phyloP scores from a whole-genome alignment of 2,888 invertebrate genomes.

The Ichneumoninae sp. region DNA sequence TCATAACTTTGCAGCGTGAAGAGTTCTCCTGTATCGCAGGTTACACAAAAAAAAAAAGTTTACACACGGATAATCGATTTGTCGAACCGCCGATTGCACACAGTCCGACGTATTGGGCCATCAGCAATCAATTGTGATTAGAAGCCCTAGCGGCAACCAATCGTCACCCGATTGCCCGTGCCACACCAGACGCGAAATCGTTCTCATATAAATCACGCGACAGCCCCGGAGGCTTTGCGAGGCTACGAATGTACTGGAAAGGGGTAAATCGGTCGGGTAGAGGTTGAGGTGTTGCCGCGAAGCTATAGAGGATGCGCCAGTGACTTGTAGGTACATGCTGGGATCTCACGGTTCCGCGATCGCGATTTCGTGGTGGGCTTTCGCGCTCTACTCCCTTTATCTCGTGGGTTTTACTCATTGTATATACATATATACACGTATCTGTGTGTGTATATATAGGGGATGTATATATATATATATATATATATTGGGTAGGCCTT shows the following conservation, averaged over 20 bases:
- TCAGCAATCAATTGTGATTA: slow-evolving; percentile 79
- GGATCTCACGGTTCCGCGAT: slow-evolving; percentile 51
- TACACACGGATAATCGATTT: not conserved
- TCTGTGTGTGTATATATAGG: not conserved
- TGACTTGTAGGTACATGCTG: slow-evolving; percentile 64
- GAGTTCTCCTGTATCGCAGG: not conserved
- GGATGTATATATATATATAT: not conserved
- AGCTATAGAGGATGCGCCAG: slow-evolving; percentile 47
- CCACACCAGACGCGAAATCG: slow-evolving; percentile 78
- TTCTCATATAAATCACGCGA: slow-evolving; percentile 81
- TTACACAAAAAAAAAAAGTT: not conserved
- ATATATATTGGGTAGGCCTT: slow-evolving; percentile 9
- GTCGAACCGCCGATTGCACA: slow-evolving; percentile 28
- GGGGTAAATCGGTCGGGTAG: slow-evolving; percentile 38
- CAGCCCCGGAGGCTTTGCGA: slow-evolving; percentile 69
- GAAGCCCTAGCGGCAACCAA: slow-evolving; percentile 71
- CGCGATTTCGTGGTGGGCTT: slow-evolving; percentile 57
- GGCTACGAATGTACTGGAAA: slow-evolving; percentile 63
- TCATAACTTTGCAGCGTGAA: not conserved
- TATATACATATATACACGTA: slow-evolving; percentile 20
- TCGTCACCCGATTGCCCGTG: slow-evolving; percentile 80
- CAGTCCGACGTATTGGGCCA: slow-evolving; percentile 43
- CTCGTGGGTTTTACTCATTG: slow-evolving; percentile 32
- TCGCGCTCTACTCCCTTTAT: slow-evolving; percentile 51
- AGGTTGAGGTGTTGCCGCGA: slow-evolving; percentile 50